phyloP scores from a whole-genome alignment of 2,888 invertebrate species.

The Dusona sp. region DNA sequence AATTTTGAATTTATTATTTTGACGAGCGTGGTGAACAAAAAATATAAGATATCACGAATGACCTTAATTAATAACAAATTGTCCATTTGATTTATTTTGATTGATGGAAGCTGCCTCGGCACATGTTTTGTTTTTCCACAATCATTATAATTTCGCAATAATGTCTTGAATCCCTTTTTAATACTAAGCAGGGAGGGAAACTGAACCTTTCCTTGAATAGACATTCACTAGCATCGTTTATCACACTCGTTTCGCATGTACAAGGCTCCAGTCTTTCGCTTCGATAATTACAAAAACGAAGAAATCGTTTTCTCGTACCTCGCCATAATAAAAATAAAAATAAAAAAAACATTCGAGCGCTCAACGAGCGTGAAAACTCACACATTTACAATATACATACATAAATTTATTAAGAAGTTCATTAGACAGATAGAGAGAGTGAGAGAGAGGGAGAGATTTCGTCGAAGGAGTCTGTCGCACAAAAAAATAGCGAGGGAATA shows the following conservation, averaged over 20 bases:
- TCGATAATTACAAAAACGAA: slow-evolving; percentile 8
- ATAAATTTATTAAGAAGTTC: slow-evolving; percentile 25
- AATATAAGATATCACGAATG: slow-evolving; percentile 45
- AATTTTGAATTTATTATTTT: slow-evolving; percentile 57
- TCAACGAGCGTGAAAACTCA: slow-evolving; percentile 35
- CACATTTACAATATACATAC: slow-evolving; percentile 39
- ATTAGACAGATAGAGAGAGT: not conserved
- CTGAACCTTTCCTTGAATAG: slow-evolving; percentile 18
- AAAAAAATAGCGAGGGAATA: not conserved
- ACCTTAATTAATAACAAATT: slow-evolving; percentile 29
- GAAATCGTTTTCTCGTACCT: slow-evolving; percentile 10
- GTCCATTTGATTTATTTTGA: slow-evolving; percentile 39
- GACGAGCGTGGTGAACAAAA: slow-evolving; percentile 48
- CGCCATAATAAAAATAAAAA: slow-evolving; percentile 13
- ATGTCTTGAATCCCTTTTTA: slow-evolving; percentile 21
- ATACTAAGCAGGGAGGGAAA: slow-evolving; percentile 26
- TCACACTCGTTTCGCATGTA: slow-evolving; percentile 51
- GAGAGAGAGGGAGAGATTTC: slow-evolving; percentile 13
- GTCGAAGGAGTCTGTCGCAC: not conserved
- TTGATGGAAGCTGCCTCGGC: slow-evolving; percentile 13
- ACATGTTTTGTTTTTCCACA: slow-evolving; percentile 1
- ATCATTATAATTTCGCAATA: not conserved
- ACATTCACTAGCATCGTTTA: slow-evolving; percentile 52
- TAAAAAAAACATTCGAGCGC: slow-evolving; percentile 38
- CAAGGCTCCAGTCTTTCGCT: slow-evolving; percentile 31